Percentiles rank a stretch among this genome's conserved stretches.
phyloP scores from a whole-genome alignment of 2,888 invertebrate species.

The Phrixothrix hirtus region DNA sequence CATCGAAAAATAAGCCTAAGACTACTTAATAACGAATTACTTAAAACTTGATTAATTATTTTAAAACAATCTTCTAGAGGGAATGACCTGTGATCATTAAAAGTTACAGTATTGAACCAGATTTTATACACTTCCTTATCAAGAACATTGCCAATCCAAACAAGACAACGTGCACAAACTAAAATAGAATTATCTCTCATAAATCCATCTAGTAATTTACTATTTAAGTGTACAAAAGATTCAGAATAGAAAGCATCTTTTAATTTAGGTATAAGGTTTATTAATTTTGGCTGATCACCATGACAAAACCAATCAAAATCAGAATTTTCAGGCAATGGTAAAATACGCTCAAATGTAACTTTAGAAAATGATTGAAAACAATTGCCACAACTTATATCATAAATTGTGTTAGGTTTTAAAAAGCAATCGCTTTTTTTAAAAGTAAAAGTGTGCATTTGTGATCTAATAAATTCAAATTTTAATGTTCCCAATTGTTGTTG shows the following conservation, averaged over 20 bases:
- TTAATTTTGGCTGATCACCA: conserved; percentile 44
- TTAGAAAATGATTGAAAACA: conserved; percentile 45
- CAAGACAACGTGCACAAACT: conserved; percentile 63
- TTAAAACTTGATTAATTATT: conserved; percentile 59
- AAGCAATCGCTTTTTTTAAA: conserved; percentile 41
- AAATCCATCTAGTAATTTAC: conserved; percentile 46
- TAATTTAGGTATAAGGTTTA: conserved; percentile 50
- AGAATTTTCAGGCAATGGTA: conserved; percentile 64
- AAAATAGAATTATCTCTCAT: conserved; percentile 58
- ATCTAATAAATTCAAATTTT: conserved; percentile 45
- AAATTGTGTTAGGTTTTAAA: conserved; percentile 56
- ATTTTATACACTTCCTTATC: conserved; percentile 56
- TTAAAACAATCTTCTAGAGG: conserved; percentile 60
- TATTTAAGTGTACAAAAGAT: conserved; percentile 61
- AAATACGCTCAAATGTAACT: conserved; percentile 61
- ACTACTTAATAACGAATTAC: conserved; percentile 60
- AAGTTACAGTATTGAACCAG: conserved; percentile 63
- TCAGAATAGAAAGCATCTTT: conserved; percentile 63
- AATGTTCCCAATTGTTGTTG: conserved; percentile 42
- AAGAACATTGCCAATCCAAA: conserved; percentile 62
- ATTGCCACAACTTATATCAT: conserved; percentile 56
- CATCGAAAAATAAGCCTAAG: conserved; percentile 63
- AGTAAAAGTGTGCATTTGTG: conserved; percentile 1
- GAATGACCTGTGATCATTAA: conserved; percentile 44
- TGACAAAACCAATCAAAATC: conserved; percentile 73